phyloP scores from a whole-genome alignment of 2,888 invertebrate genomes.

The Pyrrhia umbra region DNA sequence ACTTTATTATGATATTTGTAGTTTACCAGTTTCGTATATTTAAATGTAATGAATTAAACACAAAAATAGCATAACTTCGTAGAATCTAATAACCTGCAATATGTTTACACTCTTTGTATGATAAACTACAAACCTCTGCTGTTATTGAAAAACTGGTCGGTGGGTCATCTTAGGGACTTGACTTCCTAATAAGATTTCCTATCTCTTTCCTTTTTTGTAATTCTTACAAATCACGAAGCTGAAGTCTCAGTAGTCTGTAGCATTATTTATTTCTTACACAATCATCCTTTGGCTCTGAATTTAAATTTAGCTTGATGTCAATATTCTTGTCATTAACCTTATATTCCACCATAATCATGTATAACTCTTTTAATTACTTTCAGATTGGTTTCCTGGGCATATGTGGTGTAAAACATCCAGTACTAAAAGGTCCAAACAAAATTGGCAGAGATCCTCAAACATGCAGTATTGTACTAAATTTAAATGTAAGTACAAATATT shows the following conservation, averaged over 20 bases:
- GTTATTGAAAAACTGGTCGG: background rate
- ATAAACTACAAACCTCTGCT: background rate
- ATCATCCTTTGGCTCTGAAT: no score
- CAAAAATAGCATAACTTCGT: background rate
- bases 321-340: no score
- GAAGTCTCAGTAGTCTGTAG: no score
- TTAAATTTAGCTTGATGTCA: no score
- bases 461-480: conserved; percentile 80
- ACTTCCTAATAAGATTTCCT: background rate
- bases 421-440: conserved; percentile 83
- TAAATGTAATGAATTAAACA: background rate
- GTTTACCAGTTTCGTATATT: background rate
- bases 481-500: conserved; percentile 76
- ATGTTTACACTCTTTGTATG: background rate
- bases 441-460: conserved; percentile 83
- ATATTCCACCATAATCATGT: no score
- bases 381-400: conserved; percentile 86
- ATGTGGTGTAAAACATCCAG: conserved; percentile 80
- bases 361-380: conserved; percentile 52
- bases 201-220: background rate
- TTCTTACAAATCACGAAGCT: background rate
- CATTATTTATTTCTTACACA: no score
- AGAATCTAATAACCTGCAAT: background rate
- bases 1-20: background rate
- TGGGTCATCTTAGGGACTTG: no score